Evolutionary conservation across 2,888 invertebrate species (phyloP), one percentile per base, ranked within the genome.

Genomic region (Galerucella nymphaeae): DNA sequence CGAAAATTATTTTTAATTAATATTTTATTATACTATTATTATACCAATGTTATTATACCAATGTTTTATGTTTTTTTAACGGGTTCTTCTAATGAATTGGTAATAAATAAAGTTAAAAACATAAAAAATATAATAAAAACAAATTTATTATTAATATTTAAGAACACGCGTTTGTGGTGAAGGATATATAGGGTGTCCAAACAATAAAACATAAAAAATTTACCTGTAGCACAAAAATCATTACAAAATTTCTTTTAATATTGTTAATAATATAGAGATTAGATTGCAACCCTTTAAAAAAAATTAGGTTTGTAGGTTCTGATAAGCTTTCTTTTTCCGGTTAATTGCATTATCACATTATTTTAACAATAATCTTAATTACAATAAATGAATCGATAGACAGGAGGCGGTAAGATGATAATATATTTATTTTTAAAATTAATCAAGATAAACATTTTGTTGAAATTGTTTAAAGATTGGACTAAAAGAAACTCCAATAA

Each of bases 221-320:
- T n/a, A n/a, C n/a, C n/a, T n/a, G n/a, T n/a, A n/a, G n/a, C n/a
- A n/a, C n/a, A n/a, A n/a, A n/a, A 53, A 18, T 9, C n/a, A 16
- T 18, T 8, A n/a, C 8, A 53, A 8, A 16, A 18, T 53, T 18
- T 10, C 10, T 16, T 53, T 53, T 53, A 3, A 53, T 16, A 53
- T 53, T 16, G 9, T 53, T 53, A 30, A 59, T 59, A 59, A 38
- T 30, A 9, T 38, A 38, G 38, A 59, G 59, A 59, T 38, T n/a
- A 59, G 2, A 38, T 59, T 59, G 30, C 13, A 38, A 9, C 59
- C 59, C 59, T 59, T 58, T 58, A 30, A 30, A 30, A 30, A 59
- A 59, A 59, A 59, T 38, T 59, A 59, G 59, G 59, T 59, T 38
- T 59, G 38, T 59, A 38, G 59, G 59, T 9, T 14, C 59, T 38